A percentile compares a stretch with the other conserved stretches of the same genome.
These are phyloP conservation scores for Campoletis raptor DNA, from an alignment of 2,888 invertebrate species.

Conservation along the genomic window DNA sequence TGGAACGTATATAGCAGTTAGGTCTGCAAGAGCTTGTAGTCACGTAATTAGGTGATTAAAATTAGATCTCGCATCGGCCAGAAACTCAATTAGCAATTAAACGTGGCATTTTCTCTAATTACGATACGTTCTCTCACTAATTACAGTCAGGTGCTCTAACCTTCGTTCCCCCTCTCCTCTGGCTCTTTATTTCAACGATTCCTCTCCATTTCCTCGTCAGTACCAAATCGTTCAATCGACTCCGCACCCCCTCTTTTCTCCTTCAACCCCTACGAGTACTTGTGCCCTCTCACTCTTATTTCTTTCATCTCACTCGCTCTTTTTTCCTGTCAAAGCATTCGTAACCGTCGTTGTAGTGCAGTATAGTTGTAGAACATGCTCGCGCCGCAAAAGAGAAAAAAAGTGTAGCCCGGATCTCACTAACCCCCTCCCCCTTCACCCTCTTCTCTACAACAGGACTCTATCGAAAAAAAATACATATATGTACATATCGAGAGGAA, in stretches of 20 bases:
- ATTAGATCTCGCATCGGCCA: constrained; percentile 87
- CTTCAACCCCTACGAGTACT: constrained; percentile 61
- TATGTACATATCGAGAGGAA: constrained; percentile 80
- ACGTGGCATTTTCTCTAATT: constrained; percentile 88
- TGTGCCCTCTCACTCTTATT: constrained; percentile 52
- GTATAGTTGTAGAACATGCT: constrained; percentile 74
- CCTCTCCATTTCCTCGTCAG: constrained; percentile 54
- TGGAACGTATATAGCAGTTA: background rate
- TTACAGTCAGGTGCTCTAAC: constrained; percentile 83
- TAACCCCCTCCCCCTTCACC: constrained; percentile 65
- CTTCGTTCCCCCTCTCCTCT: constrained; percentile 52
- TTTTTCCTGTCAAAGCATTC: constrained; percentile 29
- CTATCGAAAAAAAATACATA: constrained; percentile 64
- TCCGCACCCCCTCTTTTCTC: constrained; percentile 38
- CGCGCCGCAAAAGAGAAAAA: constrained; percentile 77
- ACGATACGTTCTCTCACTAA: constrained; percentile 87
- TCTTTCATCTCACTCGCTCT: constrained; percentile 53
- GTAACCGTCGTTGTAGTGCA: constrained; percentile 1
- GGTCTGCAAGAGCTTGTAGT: constrained; percentile 83
- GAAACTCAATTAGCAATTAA: constrained; percentile 88
- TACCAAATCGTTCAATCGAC: constrained; percentile 43
- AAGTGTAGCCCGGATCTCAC: constrained; percentile 74
- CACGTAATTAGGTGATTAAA: constrained; percentile 88
- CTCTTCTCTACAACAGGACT: constrained; percentile 68
- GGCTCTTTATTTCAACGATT: constrained; percentile 22